Percentiles rank a stretch among this genome's conserved stretches.
phyloP scores from a whole-genome alignment of 2,888 invertebrate genomes.

The Timema cristinae region DNA sequence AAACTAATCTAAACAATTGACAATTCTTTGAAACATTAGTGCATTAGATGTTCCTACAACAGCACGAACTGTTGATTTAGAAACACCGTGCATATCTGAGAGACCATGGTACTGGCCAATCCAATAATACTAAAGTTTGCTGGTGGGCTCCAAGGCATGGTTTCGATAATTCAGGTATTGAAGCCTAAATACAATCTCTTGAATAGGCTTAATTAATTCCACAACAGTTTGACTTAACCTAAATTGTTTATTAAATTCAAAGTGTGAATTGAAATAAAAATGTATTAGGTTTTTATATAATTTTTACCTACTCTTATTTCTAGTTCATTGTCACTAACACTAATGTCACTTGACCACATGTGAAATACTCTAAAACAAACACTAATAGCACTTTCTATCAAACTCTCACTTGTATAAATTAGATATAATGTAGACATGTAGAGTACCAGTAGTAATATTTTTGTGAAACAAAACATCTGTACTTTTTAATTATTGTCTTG shows the following conservation, averaged over 20 bases:
- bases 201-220: slow-evolving; percentile 1
- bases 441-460: background rate
- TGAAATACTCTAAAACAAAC: background rate
- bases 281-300: background rate
- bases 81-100: background rate
- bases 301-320: slow-evolving; percentile 3
- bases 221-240: slow-evolving; percentile 4
- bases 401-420: background rate
- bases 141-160: slow-evolving; percentile 10
- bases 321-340: slow-evolving; percentile 3
- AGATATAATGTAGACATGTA: background rate
- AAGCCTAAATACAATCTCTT: background rate
- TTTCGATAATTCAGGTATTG: background rate
- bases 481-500: background rate
- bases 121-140: slow-evolving; percentile 6
- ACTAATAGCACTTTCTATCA: background rate
- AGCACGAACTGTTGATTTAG: background rate
- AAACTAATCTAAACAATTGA: too few species aligned
- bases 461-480: slow-evolving; percentile 6
- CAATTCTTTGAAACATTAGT: slow-evolving; percentile 4
- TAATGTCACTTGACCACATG: background rate
- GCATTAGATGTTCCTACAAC: background rate
- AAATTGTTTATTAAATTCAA: slow-evolving; percentile 9
- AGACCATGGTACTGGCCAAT: slow-evolving; percentile 12
- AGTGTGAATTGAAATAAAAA: slow-evolving; percentile 5